Conservation (phyloP, 2,888 invertebrate genomes). For the Drosophila merina region DNA sequence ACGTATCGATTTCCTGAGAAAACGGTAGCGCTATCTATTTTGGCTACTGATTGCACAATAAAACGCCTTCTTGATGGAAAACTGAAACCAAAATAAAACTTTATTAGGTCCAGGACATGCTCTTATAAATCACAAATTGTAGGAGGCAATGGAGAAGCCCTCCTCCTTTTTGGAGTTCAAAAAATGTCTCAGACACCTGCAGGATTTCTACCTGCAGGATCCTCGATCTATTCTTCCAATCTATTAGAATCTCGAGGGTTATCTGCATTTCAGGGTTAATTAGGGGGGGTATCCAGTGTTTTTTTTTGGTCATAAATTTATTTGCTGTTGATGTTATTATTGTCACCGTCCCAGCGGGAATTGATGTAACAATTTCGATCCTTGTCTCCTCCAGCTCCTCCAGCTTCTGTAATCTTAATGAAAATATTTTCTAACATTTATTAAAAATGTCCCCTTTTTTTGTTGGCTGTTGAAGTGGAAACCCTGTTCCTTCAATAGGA, state of each 20-base stretch:
- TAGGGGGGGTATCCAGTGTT: conserved; percentile 47
- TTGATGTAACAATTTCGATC: neutral
- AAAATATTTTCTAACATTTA: conserved; percentile 74
- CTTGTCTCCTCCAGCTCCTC: neutral
- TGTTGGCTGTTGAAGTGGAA: conserved; percentile 16
- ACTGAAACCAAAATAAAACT: neutral
- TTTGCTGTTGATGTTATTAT: conserved; percentile 35
- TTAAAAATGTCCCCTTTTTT: conserved; percentile 56
- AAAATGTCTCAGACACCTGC: conserved; percentile 25
- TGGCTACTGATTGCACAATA: conserved; percentile 80
- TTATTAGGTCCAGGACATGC: conserved; percentile 4
- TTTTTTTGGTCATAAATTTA: conserved; percentile 32
- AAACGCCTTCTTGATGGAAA: conserved; percentile 62
- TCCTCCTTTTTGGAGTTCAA: conserved; percentile 43
- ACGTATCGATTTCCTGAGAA: conserved; percentile 73
- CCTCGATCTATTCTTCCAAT: conserved; percentile 5
- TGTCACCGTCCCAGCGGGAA: conserved; percentile 52
- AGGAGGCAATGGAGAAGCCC: conserved; percentile 62
- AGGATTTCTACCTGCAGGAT: conserved; percentile 32
- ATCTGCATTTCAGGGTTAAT: conserved; percentile 69
- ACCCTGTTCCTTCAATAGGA: conserved; percentile 1
- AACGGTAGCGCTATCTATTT: conserved; percentile 44
- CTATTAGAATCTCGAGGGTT: conserved; percentile 13
- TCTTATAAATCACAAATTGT: conserved; percentile 56
- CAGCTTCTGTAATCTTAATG: conserved; percentile 35